Evolutionary conservation across 2,113 vertebrate genomes (phyloP), one percentile per base, ranked within the genome.

Genomic region (Xiphorhynchus elegans): DNA sequence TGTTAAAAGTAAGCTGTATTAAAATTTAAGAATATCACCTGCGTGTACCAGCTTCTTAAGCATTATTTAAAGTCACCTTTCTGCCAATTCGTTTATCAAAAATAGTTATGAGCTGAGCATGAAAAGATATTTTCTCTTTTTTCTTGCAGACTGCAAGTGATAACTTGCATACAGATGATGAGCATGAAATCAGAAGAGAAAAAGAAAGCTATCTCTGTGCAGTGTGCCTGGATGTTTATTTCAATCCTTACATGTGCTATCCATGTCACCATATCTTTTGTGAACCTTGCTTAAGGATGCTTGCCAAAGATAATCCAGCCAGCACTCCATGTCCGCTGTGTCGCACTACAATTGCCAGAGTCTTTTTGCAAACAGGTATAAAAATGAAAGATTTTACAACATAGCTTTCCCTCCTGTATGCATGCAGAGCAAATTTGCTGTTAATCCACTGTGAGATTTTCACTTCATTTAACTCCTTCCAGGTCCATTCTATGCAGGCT

Each of bases 181-280:
- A 98, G 25, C 92, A 90, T 64, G 97, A 98, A 88, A 94, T 96
- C 86, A 97, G 97, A 93, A 97, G 98, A 89, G 98, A 98, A 89
- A 98, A 98, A 94, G 99, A 99, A 64, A 98, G 98, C 95, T 98
- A 98, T 90, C 98, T 98, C 46, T 99, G 99, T 82, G 98, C 99
- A 3, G 98, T 99, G 33, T 99, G 99, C 85, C 97, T 99, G 77
- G 99, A 99, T 92, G 94, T 99, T 69, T 99, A 99, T 97, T 99
- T 99, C 98, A 99, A 98, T 93, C 99, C 99, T 9, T 97, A 99
- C 93, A 99, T 98, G 98, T 99, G 99, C 89, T 98, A 98, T 81
- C 99, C 99, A 40, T 99, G 99, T 80, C 98, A 97, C 19, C 99
- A 99, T 90, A 97, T 99, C 95, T 99, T 99, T 97, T 99, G 99